Percentiles rank a stretch among this genome's conserved stretches.
Evolutionary conservation across 2,113 vertebrate genomes (phyloP).

Genomic region (Pteropus alecto): DNA sequence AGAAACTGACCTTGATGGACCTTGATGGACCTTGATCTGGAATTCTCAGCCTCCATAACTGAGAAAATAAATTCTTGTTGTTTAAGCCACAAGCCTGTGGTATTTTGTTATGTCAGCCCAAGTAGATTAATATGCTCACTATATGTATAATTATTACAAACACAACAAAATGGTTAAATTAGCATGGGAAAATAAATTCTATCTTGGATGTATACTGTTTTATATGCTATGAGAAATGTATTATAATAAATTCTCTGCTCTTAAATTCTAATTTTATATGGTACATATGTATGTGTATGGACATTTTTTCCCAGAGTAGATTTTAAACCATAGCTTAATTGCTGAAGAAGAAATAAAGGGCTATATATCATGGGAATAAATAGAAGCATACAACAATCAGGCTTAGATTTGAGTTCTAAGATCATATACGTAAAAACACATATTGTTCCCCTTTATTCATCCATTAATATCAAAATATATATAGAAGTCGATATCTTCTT

Average conservation of each 20-base stretch:
- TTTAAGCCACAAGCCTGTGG: neutral
- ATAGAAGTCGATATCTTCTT: neutral
- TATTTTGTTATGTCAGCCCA: neutral
- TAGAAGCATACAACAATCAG: neutral
- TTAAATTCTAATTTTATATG: neutral
- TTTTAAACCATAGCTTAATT: neutral
- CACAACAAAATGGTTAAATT: neutral
- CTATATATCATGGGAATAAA: neutral
- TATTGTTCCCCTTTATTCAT: neutral
- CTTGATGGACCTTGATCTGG: neutral
- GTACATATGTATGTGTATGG: neutral
- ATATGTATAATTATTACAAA: neutral
- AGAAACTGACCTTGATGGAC: neutral
- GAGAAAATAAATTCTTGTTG: neutral
- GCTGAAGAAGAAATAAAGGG: neutral
- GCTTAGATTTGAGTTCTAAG: neutral
- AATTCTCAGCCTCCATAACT: neutral
- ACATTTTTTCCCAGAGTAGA: neutral
- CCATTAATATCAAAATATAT: neutral
- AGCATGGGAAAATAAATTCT: neutral
- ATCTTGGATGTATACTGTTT: neutral
- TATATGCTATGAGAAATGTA: neutral
- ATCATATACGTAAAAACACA: neutral
- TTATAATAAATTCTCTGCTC: neutral
- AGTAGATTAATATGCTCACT: neutral